A percentile compares a stretch with the other conserved stretches of the same genome.
Conservation (phyloP, 2,888 invertebrate genomes). For the Leptinotarsa juncta region DNA sequence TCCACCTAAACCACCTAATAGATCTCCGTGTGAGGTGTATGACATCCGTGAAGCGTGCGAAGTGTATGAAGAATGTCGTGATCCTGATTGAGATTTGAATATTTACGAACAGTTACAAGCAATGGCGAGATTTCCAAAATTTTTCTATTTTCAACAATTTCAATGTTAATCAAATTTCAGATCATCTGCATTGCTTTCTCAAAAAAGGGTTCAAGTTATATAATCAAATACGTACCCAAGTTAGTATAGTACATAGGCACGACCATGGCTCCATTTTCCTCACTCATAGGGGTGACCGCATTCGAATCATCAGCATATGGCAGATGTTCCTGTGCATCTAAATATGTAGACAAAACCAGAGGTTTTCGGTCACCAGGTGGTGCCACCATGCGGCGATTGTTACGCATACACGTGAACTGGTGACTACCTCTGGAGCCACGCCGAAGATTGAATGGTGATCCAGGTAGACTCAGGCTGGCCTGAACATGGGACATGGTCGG, state of each 20-base stretch:
- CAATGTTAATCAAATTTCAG: too few relatives aligned
- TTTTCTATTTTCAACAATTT: neutral
- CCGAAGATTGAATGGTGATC: slow-evolving; percentile 94
- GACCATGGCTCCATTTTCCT: slow-evolving; percentile 95
- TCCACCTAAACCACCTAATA: slow-evolving; percentile 77
- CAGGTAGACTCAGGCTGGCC: slow-evolving; percentile 97
- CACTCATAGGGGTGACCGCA: slow-evolving; percentile 97
- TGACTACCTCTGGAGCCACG: slow-evolving; percentile 92
- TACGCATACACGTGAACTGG: slow-evolving; percentile 85
- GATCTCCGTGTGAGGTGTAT: slow-evolving; percentile 94
- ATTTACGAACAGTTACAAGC: neutral
- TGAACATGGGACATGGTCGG: slow-evolving; percentile 69
- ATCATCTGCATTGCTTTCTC: slow-evolving; percentile 25
- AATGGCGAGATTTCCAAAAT: slow-evolving; percentile 11
- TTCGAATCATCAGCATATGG: slow-evolving; percentile 98
- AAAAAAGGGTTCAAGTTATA: slow-evolving; percentile 10
- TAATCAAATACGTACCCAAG: slow-evolving; percentile 70
- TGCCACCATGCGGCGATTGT: slow-evolving; percentile 82
- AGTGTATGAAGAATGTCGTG: slow-evolving; percentile 94
- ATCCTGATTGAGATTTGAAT: slow-evolving; percentile 67
- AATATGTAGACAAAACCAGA: slow-evolving; percentile 91
- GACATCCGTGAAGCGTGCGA: slow-evolving; percentile 94
- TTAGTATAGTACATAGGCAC: slow-evolving; percentile 91
- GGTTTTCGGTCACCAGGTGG: slow-evolving; percentile 92
- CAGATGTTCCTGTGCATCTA: slow-evolving; percentile 94